Percentiles rank a stretch among this genome's conserved stretches.
Evolutionary conservation across 2,888 invertebrate species (phyloP).

Genomic region (Acleris laterana): DNA sequence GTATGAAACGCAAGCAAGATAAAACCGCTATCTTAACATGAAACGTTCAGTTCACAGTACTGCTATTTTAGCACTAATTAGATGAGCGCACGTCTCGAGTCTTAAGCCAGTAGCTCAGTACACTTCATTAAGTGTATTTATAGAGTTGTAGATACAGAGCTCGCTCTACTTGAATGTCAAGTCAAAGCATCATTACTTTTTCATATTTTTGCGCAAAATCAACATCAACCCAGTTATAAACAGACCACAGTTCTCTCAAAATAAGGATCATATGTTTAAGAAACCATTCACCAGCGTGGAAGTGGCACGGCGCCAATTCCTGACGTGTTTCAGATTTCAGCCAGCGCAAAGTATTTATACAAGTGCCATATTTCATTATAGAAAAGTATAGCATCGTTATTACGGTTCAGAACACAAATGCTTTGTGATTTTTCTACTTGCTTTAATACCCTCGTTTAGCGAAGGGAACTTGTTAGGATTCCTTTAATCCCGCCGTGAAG

Average conservation of each 20-base stretch:
- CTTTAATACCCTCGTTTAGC: conserved; percentile 27
- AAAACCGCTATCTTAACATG: conserved; percentile 1
- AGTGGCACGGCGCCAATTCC: conserved; percentile 48
- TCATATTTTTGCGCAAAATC: conserved; percentile 1
- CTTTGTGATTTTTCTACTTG: conserved; percentile 27
- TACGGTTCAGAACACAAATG: conserved; percentile 20
- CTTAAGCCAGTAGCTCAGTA: conserved; percentile 13
- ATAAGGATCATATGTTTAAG: conserved; percentile 46
- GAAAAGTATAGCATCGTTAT: conserved; percentile 24
- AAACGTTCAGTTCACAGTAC: conserved; percentile 11
- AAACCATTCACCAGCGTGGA: conserved; percentile 47
- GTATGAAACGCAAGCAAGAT: not conserved
- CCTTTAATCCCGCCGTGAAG: conserved; percentile 27
- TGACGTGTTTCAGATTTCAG: conserved; percentile 26
- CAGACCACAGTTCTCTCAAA: conserved; percentile 25
- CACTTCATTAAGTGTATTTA: conserved; percentile 5
- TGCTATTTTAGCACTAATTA: conserved; percentile 9
- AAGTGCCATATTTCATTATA: conserved; percentile 24
- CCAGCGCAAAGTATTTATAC: conserved; percentile 15
- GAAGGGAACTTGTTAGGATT: conserved; percentile 30
- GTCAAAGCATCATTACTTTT: not conserved
- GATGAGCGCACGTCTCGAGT: conserved; percentile 8
- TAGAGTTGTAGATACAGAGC: conserved; percentile 12
- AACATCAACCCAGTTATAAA: conserved; percentile 13
- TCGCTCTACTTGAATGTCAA: not conserved